Evolutionary conservation across 2,888 invertebrate species (phyloP).

Genomic region (Dusona sp.): DNA sequence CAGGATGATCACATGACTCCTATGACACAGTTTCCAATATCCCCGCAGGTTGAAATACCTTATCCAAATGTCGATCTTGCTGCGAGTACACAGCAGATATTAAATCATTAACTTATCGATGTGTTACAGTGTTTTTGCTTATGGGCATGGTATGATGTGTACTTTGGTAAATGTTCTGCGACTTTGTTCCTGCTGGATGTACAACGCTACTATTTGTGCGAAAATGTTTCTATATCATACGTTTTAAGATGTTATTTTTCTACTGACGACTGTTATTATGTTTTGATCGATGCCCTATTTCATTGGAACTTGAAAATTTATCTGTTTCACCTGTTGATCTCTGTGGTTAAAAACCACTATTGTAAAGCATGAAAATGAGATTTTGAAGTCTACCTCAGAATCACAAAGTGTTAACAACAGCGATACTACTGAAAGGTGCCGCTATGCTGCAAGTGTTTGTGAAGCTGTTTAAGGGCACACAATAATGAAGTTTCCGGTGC

Average conservation of each 20-base stretch:
- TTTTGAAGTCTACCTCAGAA: background rate
- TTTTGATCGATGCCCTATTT: background rate
- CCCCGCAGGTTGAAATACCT: constrained; percentile 78
- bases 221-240: background rate
- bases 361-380: background rate
- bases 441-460: background rate
- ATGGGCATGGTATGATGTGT: constrained; percentile 12
- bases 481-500: background rate
- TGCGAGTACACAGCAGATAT: constrained; percentile 75
- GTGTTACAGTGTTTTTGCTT: constrained; percentile 20
- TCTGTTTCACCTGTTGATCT: background rate
- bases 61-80: constrained; percentile 78
- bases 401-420: background rate
- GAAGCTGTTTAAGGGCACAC: background rate
- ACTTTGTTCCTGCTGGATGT: constrained; percentile 45
- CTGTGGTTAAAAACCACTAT: background rate
- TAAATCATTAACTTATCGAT: constrained; percentile 73
- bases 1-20: constrained; percentile 74
- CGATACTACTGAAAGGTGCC: background rate
- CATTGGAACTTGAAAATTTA: background rate
- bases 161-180: constrained; percentile 29
- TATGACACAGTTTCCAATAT: constrained; percentile 80
- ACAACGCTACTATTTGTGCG: background rate
- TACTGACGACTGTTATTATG: background rate
- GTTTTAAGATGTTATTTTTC: background rate